Conservation (phyloP, 2,888 invertebrate species). For the Mayetiola destructor region DNA sequence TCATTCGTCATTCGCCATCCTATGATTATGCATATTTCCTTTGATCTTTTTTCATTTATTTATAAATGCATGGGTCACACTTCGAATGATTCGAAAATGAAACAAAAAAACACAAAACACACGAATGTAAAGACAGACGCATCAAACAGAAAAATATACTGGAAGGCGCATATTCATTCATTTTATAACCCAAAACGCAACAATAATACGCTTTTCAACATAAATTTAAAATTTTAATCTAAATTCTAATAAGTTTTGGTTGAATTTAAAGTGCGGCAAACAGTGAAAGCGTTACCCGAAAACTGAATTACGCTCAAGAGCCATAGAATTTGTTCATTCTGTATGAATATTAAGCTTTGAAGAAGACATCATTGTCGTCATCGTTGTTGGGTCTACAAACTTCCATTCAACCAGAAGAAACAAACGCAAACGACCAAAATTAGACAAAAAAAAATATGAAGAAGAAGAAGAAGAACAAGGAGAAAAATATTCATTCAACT, state of each 20-base stretch:
- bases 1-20: no score
- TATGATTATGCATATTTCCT: slow-evolving; percentile 10
- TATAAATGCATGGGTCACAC: neutral
- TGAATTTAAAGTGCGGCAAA: slow-evolving; percentile 11
- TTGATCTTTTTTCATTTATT: neutral
- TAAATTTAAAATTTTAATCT: slow-evolving; percentile 13
- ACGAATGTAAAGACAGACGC: neutral
- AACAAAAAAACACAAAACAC: neutral
- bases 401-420: neutral
- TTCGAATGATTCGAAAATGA: neutral
- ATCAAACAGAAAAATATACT: no score
- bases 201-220: slow-evolving; percentile 13
- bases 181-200: slow-evolving; percentile 7
- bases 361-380: slow-evolving; percentile 1
- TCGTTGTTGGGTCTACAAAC: no score
- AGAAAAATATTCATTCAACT: no score
- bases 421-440: no score
- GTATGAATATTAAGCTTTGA: neutral
- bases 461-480: no score
- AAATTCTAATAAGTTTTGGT: slow-evolving; percentile 12
- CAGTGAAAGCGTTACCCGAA: slow-evolving; percentile 1
- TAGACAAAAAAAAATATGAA: no score
- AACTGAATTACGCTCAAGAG: neutral
- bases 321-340: no score
- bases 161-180: neutral